Percentiles rank a stretch among this genome's conserved stretches.
phyloP scores from a whole-genome alignment of 2,797 vertebrate species.

The Poeciliopsis presidionis region DNA sequence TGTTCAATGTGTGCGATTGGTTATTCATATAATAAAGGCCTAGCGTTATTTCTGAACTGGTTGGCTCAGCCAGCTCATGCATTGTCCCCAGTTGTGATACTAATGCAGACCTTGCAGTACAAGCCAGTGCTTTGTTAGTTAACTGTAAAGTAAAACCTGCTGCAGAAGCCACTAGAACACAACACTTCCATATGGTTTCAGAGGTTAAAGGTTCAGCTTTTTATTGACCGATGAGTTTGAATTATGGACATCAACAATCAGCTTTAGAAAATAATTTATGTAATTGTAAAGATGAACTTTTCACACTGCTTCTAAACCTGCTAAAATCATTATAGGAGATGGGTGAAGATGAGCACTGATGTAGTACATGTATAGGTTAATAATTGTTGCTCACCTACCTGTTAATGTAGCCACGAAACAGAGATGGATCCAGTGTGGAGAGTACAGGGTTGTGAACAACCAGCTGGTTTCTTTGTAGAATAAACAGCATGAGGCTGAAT shows the following conservation, averaged over 20 bases:
- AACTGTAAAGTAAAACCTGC: conserved; percentile 54
- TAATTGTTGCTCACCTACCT: conserved; percentile 63
- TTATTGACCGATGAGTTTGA: conserved; percentile 1
- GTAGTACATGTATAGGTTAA: not conserved
- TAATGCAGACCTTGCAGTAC: conserved; percentile 78
- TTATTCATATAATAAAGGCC: conserved; percentile 54
- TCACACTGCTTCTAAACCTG: no score
- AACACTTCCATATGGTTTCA: conserved; percentile 12
- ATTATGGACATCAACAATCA: not conserved
- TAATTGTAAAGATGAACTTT: not conserved
- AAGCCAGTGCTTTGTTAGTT: conserved; percentile 68
- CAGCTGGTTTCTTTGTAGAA: conserved; percentile 57
- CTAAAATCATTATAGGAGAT: not conserved
- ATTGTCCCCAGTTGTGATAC: conserved; percentile 75
- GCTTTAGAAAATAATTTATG: not conserved
- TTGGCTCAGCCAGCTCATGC: conserved; percentile 63
- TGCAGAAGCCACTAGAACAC: conserved; percentile 74
- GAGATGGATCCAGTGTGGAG: conserved; percentile 7
- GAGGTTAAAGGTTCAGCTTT: conserved; percentile 41
- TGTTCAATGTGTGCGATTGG: conserved; percentile 29
- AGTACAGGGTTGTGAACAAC: conserved; percentile 44
- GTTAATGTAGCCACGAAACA: conserved; percentile 19
- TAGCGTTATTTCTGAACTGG: conserved; percentile 64
- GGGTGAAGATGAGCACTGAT: not conserved
- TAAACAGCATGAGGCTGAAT: conserved; percentile 43